phyloP scores from a whole-genome alignment of 1,140 invertebrate species.

The Cyclargus thomasi region DNA sequence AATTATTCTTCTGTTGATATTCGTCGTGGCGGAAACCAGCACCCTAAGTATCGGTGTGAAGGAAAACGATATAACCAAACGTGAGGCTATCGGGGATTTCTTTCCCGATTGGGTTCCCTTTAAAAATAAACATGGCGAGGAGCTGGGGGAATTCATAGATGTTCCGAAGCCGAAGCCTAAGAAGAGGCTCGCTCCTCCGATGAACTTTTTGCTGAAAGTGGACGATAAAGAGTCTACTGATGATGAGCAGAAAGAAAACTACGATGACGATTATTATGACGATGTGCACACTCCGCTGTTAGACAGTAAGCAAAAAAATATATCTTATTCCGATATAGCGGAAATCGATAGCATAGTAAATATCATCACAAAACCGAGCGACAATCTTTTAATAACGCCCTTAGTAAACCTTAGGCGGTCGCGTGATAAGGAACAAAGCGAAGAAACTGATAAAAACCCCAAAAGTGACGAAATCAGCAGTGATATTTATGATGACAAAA shows the following conservation, averaged over 20 bases:
- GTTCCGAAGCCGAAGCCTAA: slow-evolving; percentile 48
- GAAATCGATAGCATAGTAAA: slow-evolving; percentile 57
- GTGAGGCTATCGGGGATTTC: slow-evolving; percentile 43
- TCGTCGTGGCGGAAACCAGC: slow-evolving; percentile 31
- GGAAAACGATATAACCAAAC: slow-evolving; percentile 51
- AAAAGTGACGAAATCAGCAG: slow-evolving; percentile 21
- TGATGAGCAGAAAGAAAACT: slow-evolving; percentile 45
- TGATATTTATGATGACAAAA: slow-evolving; percentile 12
- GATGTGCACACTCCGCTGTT: slow-evolving; percentile 38
- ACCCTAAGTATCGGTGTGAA: slow-evolving; percentile 44
- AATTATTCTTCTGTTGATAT: slow-evolving; percentile 30
- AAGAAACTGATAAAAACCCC: slow-evolving; percentile 5
- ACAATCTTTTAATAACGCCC: slow-evolving; percentile 23
- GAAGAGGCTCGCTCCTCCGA: slow-evolving; percentile 55
- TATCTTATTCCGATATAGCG: slow-evolving; percentile 44
- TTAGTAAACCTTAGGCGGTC: not conserved
- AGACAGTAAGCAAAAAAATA: slow-evolving; percentile 26
- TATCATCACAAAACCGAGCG: slow-evolving; percentile 43
- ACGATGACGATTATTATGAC: slow-evolving; percentile 56
- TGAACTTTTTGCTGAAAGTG: slow-evolving; percentile 51
- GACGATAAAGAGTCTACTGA: slow-evolving; percentile 48
- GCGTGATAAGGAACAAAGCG: not conserved
- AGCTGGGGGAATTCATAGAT: slow-evolving; percentile 55
- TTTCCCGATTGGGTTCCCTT: slow-evolving; percentile 66
- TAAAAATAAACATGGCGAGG: slow-evolving; percentile 59